These are phyloP conservation scores for Sturmia bella DNA, from an alignment of 2,888 invertebrate genomes.

Conservation along the genomic window DNA sequence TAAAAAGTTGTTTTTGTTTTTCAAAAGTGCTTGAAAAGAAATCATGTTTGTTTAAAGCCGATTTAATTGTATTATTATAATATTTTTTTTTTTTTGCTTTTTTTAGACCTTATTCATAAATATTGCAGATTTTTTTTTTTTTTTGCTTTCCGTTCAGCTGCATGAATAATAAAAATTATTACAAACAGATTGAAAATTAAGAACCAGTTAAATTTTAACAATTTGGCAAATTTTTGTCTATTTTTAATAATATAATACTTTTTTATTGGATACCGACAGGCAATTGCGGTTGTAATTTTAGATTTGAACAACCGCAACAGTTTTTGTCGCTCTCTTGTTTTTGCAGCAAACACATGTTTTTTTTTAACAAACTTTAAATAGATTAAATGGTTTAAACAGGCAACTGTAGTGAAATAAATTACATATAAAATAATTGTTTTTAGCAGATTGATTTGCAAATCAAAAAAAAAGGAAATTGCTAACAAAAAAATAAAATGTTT, in stretches of 20 bases:
- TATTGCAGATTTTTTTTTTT: conserved; percentile 15
- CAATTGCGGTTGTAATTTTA: conserved; percentile 30
- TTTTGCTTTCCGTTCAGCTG: too few species aligned
- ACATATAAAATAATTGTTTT: conserved; percentile 41
- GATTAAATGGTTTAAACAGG: conserved; percentile 20
- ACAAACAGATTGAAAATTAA: conserved; percentile 10
- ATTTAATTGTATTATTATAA: conserved; percentile 3
- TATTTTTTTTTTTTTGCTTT: neutral
- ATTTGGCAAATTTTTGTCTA: conserved; percentile 37
- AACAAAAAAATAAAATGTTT: neutral
- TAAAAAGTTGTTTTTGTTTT: neutral
- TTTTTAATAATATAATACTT: conserved; percentile 23
- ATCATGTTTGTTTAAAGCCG: conserved; percentile 52
- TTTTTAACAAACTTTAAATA: conserved; percentile 14
- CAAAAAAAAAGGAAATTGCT: neutral
- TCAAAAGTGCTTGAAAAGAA: conserved; percentile 45
- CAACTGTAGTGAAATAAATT: conserved; percentile 16
- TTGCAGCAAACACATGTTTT: conserved; percentile 6
- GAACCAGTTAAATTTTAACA: conserved; percentile 20
- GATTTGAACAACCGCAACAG: conserved; percentile 30
- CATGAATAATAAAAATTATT: neutral
- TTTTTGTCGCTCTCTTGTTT: conserved; percentile 10
- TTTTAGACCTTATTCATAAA: conserved; percentile 46
- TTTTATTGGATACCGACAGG: conserved; percentile 26
- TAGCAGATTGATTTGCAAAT: conserved; percentile 52